These are phyloP conservation scores for Iphiclides podalirius DNA, from an alignment of 2,888 invertebrate genomes.

Conservation along the genomic window DNA sequence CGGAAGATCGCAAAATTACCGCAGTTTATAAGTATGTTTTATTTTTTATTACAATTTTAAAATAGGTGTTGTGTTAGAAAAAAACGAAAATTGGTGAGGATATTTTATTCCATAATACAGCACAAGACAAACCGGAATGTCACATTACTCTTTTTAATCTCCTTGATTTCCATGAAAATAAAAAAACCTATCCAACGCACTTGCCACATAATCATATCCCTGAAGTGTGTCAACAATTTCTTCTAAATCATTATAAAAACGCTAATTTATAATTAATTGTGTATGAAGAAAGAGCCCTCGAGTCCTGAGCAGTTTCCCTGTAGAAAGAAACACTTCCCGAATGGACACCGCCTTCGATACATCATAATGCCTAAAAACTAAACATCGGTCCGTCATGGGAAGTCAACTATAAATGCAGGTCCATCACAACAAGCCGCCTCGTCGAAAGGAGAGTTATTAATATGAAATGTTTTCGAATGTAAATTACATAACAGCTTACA, in stretches of 20 bases:
- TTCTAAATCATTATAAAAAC: constrained; percentile 79
- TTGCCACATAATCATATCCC: constrained; percentile 62
- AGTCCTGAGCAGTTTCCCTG: constrained; percentile 64
- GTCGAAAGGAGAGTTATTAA: constrained; percentile 51
- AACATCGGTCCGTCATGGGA: constrained; percentile 72
- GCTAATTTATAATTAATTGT: constrained; percentile 79
- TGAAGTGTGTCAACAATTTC: constrained; percentile 70
- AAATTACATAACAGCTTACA: constrained; percentile 78
- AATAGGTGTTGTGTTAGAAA: constrained; percentile 35
- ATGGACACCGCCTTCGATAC: constrained; percentile 69
- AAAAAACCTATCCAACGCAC: constrained; percentile 67
- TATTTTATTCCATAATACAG: constrained; percentile 81
- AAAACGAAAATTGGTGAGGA: constrained; percentile 73
- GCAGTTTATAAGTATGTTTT: too few species aligned
- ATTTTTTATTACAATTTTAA: not conserved
- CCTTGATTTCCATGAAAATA: constrained; percentile 70
- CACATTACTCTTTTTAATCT: constrained; percentile 68
- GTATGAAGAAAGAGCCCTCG: constrained; percentile 72
- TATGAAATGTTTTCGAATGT: constrained; percentile 57
- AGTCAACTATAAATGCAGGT: constrained; percentile 73
- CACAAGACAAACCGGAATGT: constrained; percentile 81
- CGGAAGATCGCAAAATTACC: not conserved
- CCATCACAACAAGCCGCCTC: constrained; percentile 59
- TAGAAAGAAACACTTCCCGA: constrained; percentile 61
- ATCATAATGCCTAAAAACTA: constrained; percentile 64